Base-by-base conservation (phyloP, 1,140 invertebrate genomes). In the Megalopta genalis region DNA sequence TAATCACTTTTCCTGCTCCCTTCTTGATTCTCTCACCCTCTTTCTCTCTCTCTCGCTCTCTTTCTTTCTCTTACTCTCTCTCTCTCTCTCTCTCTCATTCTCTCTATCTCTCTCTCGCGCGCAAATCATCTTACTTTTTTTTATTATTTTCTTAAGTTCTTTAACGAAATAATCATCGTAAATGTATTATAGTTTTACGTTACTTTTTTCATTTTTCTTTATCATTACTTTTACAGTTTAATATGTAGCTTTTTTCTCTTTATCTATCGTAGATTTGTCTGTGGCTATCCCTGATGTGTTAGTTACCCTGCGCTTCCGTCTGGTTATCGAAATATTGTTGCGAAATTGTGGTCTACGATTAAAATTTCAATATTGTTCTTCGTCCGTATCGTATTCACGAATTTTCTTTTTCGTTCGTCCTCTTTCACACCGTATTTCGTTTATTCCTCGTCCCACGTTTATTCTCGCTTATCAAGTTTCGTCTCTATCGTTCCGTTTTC, bases 301-400 rank as follows among this genome's bases (percentile, higher is more conserved):
- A 92, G 88, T 93, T 93, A 93, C 92, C 92, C 92, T 93, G 92
- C 92, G 92, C 92, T 93, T 93, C 92, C 92, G 92, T 93, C 92
- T 93, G 92, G 90, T 92, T 93, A 88, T 93, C 90, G 91, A 93
- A 93, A 92, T 92, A 93, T 92, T 93, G 89, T 92, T 91, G 86
- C 90, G 81, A 89, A 90, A 90, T 87, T 91, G 87, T 92, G 87
- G 88, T 91, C 89, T 90, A 91, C 84, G 87, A 90, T 91, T 89
- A 86, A 87, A 80, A 76, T 65, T 82, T 86, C 74, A 70, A 12
- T 46, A 12, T 12, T 3, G 42, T 14, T 85, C n/a, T 9, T 84
- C 52, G 73, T 54, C 42, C 79, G 54, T 60, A 57, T 70, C 57
- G 21, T 21, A n/a, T 18, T 54, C 39, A 60, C 62, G 46, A 65